These are phyloP conservation scores for Caenorhabditis macrosperma DNA, from an alignment of 2,888 invertebrate genomes.

Conservation along the genomic window DNA sequence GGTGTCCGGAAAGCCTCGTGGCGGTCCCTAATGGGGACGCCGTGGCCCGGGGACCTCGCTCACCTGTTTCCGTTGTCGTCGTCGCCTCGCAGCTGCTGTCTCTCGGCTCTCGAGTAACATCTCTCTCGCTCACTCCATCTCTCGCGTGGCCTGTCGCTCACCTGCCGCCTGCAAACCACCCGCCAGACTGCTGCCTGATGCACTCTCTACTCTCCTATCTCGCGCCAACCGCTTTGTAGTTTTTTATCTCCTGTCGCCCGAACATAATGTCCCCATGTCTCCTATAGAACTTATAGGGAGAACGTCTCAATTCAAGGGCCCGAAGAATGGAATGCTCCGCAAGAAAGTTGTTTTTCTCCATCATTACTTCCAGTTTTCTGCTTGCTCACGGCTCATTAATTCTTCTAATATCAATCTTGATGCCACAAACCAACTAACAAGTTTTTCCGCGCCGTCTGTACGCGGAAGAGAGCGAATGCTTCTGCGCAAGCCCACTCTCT, in stretches of 20 bases:
- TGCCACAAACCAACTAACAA: constrained; percentile 17
- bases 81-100: constrained; percentile 40
- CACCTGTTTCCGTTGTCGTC: constrained; percentile 45
- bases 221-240: constrained; percentile 35
- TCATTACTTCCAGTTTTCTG: constrained; percentile 18
- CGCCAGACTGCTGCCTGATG: constrained; percentile 23
- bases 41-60: constrained; percentile 30
- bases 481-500: not conserved
- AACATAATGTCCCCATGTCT: too few species aligned
- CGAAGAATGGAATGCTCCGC: too few species aligned
- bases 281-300: too few species aligned
- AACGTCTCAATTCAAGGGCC: not conserved
- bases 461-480: not conserved
- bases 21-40: constrained; percentile 12
- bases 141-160: constrained; percentile 31
- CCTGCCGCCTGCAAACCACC: constrained; percentile 43
- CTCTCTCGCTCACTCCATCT: constrained; percentile 5
- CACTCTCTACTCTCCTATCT: constrained; percentile 19
- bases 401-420: not conserved
- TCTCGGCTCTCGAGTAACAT: constrained; percentile 41
- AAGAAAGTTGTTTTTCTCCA: constrained; percentile 11
- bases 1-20: constrained; percentile 39
- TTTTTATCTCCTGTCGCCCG: constrained; percentile 12
- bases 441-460: constrained; percentile 2
- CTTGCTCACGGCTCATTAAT: constrained; percentile 20